phyloP scores from a whole-genome alignment of 2,797 vertebrate genomes.

The Girardinus metallicus region DNA sequence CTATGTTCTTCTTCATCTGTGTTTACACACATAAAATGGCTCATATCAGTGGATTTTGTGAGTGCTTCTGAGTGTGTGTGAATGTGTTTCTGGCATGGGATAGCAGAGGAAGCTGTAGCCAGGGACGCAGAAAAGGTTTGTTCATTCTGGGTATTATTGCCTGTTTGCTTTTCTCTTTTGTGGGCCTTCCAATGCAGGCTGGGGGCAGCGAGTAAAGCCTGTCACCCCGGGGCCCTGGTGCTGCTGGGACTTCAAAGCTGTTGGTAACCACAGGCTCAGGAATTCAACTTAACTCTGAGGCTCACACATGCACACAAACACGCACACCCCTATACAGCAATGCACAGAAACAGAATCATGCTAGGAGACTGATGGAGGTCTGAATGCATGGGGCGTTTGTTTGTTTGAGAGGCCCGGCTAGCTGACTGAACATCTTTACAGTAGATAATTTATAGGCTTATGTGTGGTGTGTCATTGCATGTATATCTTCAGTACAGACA shows the following conservation, averaged over 20 bases:
- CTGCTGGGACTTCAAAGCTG: conserved; percentile 79
- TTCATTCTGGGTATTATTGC: conserved; percentile 77
- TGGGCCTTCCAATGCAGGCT: conserved; percentile 66
- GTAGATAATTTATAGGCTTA: conserved; percentile 35
- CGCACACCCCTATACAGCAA: conserved; percentile 13
- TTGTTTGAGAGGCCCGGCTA: conserved; percentile 64
- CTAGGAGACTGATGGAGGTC: conserved; percentile 33
- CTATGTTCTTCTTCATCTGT: conserved; percentile 9
- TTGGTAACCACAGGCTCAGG: conserved; percentile 82
- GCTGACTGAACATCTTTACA: conserved; percentile 61
- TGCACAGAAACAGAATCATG: conserved; percentile 21
- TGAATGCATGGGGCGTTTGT: conserved; percentile 73
- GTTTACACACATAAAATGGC: not conserved
- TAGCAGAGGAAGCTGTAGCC: conserved; percentile 48
- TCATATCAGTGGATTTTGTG: conserved; percentile 8
- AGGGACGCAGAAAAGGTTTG: conserved; percentile 76
- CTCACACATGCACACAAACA: conserved; percentile 23
- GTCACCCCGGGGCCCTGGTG: conserved; percentile 63
- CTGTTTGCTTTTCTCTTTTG: conserved; percentile 81
- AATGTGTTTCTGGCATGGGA: conserved; percentile 28
- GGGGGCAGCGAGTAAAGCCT: conserved; percentile 66
- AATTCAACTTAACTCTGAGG: conserved; percentile 74
- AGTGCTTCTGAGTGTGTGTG: conserved; percentile 14
- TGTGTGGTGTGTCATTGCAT: not conserved
- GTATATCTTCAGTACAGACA: not conserved